These are phyloP conservation scores for Zeuzera pyrina DNA, from an alignment of 2,888 invertebrate genomes.

Conservation along the genomic window DNA sequence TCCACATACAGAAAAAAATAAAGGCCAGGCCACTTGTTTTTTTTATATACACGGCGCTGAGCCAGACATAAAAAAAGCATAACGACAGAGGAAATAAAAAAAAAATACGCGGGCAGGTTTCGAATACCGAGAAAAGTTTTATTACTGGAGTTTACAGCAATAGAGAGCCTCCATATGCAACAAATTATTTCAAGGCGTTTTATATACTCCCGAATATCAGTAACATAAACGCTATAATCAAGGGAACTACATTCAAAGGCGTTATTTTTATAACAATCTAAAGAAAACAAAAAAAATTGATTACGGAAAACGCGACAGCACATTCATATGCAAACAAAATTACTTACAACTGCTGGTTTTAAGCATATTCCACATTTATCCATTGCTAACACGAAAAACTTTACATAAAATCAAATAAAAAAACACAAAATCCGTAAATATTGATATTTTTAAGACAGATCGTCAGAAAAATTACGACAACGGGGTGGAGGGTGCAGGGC, in stretches of 20 bases:
- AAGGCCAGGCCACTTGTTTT: no score
- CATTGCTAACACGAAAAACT: constrained; percentile 33
- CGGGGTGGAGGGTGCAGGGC: constrained; percentile 43
- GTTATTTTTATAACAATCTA: constrained; percentile 58
- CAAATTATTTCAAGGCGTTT: no score
- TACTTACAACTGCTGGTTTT: constrained; percentile 61
- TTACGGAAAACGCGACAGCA: constrained; percentile 36
- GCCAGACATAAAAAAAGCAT: constrained; percentile 70
- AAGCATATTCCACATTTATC: constrained; percentile 66
- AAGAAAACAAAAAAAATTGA: constrained; percentile 66
- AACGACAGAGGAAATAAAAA: constrained; percentile 47
- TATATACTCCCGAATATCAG: constrained; percentile 2
- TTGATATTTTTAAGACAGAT: constrained; percentile 36
- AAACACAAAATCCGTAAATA: constrained; percentile 33
- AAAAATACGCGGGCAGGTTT: constrained; percentile 70
- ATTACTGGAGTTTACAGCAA: no score
- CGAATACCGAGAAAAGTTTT: constrained; percentile 43
- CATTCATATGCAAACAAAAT: constrained; percentile 20
- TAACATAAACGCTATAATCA: neutral
- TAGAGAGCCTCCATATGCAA: no score
- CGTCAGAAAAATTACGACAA: constrained; percentile 39
- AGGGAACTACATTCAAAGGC: constrained; percentile 24
- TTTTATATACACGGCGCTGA: constrained; percentile 51
- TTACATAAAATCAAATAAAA: constrained; percentile 29
- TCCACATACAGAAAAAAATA: constrained; percentile 36